phyloP scores from a whole-genome alignment of 2,888 invertebrate genomes.

The Campoplex nolae region DNA sequence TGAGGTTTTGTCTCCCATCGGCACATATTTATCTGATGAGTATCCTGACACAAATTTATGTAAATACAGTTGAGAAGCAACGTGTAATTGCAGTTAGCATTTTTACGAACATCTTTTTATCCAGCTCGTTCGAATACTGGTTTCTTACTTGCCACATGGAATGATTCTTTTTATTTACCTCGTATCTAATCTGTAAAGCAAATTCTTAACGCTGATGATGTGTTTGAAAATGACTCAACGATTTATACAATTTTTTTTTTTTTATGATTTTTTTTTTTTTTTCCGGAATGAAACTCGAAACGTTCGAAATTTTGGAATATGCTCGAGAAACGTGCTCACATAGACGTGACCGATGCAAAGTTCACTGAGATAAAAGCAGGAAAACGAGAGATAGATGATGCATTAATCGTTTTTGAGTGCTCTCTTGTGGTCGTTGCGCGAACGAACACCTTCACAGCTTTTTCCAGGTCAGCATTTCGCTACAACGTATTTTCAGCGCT shows the following conservation, averaged over 20 bases:
- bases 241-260: background rate
- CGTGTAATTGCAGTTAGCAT: conserved; percentile 23
- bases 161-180: conserved; percentile 18
- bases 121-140: background rate
- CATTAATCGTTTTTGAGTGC: conserved; percentile 8
- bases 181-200: conserved; percentile 35
- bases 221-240: background rate
- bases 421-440: background rate
- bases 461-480: conserved; percentile 46
- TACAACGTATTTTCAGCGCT: background rate
- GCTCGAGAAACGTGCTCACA: background rate
- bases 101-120: background rate
- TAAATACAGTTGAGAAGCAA: background rate
- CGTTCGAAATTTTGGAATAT: background rate
- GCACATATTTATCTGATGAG: no score
- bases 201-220: background rate
- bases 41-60: no score
- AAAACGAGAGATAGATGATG: conserved; percentile 3
- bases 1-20: no score
- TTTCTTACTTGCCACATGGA: background rate
- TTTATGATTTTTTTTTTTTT: background rate
- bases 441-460: conserved; percentile 14
- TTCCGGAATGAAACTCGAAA: background rate
- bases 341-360: conserved; percentile 3
- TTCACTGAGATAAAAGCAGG: background rate